Evolutionary conservation across 2,888 invertebrate species (phyloP).

Genomic region (Strigamia crassipes): DNA sequence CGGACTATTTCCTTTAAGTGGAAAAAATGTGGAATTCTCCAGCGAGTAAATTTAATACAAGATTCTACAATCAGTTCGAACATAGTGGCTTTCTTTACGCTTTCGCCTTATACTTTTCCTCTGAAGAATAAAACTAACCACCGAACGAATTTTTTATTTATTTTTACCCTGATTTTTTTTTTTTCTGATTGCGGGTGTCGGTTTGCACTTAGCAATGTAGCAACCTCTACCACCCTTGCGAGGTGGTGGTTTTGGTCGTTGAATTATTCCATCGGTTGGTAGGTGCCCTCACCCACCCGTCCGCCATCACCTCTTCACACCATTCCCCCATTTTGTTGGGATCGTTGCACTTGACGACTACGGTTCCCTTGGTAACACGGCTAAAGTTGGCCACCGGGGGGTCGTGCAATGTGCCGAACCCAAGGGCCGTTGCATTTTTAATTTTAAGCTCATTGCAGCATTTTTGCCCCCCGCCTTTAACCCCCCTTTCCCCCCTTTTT

Average conservation of each 20-base stretch:
- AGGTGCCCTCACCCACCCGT: slow-evolving; percentile 7
- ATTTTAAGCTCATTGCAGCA: slow-evolving; percentile 25
- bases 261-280: slow-evolving; percentile 39
- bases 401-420: slow-evolving; percentile 34
- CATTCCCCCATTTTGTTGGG: slow-evolving; percentile 38
- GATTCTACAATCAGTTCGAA: too few species aligned
- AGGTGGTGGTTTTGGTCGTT: slow-evolving; percentile 40
- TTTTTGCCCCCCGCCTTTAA: background rate
- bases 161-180: background rate
- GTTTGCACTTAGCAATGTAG: slow-evolving; percentile 29
- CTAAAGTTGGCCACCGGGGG: slow-evolving; percentile 38
- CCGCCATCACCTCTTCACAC: slow-evolving; percentile 42
- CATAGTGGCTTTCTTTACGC: too few species aligned
- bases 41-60: too few species aligned
- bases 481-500: background rate
- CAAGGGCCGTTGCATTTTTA: slow-evolving; percentile 27
- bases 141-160: background rate
- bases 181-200: slow-evolving; percentile 12
- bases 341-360: slow-evolving; percentile 42
- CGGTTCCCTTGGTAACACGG: slow-evolving; percentile 38
- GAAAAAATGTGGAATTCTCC: too few species aligned
- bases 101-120: too few species aligned
- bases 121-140: too few species aligned
- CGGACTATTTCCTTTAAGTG: too few species aligned
- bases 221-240: slow-evolving; percentile 32